A percentile compares a stretch with the other conserved stretches of the same genome.
These are phyloP conservation scores for Napeogenes inachia DNA, from an alignment of 2,888 invertebrate species.

Conservation along the genomic window DNA sequence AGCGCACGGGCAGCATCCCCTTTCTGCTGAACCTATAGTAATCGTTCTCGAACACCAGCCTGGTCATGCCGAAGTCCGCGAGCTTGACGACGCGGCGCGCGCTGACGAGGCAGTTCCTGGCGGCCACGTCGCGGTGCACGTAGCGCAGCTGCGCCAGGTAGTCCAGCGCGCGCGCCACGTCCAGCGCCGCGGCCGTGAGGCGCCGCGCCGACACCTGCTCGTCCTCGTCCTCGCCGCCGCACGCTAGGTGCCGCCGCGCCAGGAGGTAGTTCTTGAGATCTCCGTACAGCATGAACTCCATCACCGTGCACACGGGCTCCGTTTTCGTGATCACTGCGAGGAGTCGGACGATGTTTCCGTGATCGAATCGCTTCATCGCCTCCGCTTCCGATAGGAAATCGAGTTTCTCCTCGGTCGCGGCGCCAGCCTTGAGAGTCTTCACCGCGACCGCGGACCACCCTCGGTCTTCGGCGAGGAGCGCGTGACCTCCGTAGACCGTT, in stretches of 20 bases:
- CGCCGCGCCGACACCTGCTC: constrained; percentile 88
- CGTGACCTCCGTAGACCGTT: constrained; percentile 94
- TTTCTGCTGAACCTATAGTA: constrained; percentile 93
- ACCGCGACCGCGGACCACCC: constrained; percentile 93
- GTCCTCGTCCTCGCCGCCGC: constrained; percentile 81
- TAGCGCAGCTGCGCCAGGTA: constrained; percentile 91
- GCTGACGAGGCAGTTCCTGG: constrained; percentile 87
- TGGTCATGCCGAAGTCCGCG: constrained; percentile 95
- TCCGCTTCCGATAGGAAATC: constrained; percentile 96
- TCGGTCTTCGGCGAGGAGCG: constrained; percentile 75
- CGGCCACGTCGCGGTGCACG: constrained; percentile 92
- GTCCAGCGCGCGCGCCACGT: constrained; percentile 89
- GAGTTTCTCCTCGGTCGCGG: constrained; percentile 89
- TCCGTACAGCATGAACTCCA: constrained; percentile 96
- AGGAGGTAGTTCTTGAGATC: constrained; percentile 93
- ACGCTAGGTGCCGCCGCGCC: constrained; percentile 89
- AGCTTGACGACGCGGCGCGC: constrained; percentile 85
- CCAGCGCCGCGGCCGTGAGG: constrained; percentile 91
- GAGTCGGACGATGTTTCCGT: constrained; percentile 90
- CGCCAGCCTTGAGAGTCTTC: constrained; percentile 91
- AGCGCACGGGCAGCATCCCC: constrained; percentile 91
- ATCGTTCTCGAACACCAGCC: constrained; percentile 91
- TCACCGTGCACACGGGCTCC: constrained; percentile 92
- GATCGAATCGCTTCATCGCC: constrained; percentile 95
- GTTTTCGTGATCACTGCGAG: constrained; percentile 91